Conservation (phyloP, 2,113 vertebrate genomes). For the Cryptomyrus ogoouensis region DNA sequence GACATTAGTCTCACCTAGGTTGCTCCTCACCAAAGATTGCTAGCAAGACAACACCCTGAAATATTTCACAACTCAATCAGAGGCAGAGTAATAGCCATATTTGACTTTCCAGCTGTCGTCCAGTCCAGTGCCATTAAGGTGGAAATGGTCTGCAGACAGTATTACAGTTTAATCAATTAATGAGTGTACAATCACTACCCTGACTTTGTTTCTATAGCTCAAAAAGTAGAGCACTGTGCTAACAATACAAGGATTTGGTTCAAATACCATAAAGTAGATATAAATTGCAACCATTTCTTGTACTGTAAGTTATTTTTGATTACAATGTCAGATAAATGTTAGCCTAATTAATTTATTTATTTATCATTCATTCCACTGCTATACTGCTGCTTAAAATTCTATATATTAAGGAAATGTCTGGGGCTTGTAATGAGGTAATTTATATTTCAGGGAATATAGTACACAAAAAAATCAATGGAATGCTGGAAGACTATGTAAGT, state of each 20-base stretch:
- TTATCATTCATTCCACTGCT: neutral
- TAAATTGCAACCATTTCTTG: neutral
- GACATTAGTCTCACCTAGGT: neutral
- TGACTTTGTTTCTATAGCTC: neutral
- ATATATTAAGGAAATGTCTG: neutral
- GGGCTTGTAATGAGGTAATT: neutral
- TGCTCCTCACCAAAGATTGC: neutral
- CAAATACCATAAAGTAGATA: neutral
- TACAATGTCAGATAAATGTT: neutral
- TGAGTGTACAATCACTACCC: neutral
- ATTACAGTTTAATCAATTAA: neutral
- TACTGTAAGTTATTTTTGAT: neutral
- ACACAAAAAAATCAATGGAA: neutral
- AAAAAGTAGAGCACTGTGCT: neutral
- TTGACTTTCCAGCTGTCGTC: neutral
- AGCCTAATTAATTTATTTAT: neutral
- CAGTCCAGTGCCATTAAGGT: neutral
- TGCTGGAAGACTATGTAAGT: neutral
- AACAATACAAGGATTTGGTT: neutral
- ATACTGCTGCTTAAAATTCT: neutral
- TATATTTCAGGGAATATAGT: neutral
- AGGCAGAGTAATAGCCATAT: neutral
- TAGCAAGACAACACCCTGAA: neutral
- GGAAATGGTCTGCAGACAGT: neutral
- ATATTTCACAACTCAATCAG: neutral